phyloP scores from a whole-genome alignment of 1,140 invertebrate species.

The Ladona fulva region DNA sequence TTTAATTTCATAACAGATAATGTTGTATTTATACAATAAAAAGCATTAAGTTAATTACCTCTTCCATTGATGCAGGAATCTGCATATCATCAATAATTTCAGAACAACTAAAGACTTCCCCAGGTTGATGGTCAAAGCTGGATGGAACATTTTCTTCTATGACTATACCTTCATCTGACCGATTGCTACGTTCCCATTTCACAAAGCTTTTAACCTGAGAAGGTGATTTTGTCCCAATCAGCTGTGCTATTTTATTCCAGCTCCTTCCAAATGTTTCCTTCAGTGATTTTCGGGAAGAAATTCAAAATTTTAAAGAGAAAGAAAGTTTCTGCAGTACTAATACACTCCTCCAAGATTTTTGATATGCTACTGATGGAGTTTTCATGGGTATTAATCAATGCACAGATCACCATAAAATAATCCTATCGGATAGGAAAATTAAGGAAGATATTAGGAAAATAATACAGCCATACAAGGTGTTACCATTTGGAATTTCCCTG shows the following conservation, averaged over 20 bases:
- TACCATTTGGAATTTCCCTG: too few species aligned
- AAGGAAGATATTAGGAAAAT: too few species aligned
- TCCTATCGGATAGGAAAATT: too few species aligned
- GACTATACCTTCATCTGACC: slow-evolving; percentile 17
- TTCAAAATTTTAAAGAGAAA: background rate
- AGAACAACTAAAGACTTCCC: slow-evolving; percentile 14
- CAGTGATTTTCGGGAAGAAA: slow-evolving; percentile 20
- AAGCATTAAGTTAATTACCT: slow-evolving; percentile 29
- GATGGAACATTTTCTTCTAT: slow-evolving; percentile 6
- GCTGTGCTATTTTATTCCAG: slow-evolving; percentile 48
- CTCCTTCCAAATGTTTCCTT: slow-evolving; percentile 55
- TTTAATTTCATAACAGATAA: background rate
- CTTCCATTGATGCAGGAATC: slow-evolving; percentile 41
- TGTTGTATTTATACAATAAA: background rate
- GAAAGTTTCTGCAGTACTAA: too few species aligned
- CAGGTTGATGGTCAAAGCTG: background rate
- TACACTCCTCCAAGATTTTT: too few species aligned
- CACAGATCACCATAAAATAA: too few species aligned
- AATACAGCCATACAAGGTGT: too few species aligned
- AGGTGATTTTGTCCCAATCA: slow-evolving; percentile 50
- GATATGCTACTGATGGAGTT: too few species aligned
- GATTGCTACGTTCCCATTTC: slow-evolving; percentile 29
- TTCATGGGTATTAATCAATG: too few species aligned
- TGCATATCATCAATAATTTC: slow-evolving; percentile 33
- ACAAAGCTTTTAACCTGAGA: slow-evolving; percentile 49